A percentile compares a stretch with the other conserved stretches of the same genome.
Evolutionary conservation across 2,113 vertebrate species (phyloP).

Genomic region (Oncorhynchus clarkii): DNA sequence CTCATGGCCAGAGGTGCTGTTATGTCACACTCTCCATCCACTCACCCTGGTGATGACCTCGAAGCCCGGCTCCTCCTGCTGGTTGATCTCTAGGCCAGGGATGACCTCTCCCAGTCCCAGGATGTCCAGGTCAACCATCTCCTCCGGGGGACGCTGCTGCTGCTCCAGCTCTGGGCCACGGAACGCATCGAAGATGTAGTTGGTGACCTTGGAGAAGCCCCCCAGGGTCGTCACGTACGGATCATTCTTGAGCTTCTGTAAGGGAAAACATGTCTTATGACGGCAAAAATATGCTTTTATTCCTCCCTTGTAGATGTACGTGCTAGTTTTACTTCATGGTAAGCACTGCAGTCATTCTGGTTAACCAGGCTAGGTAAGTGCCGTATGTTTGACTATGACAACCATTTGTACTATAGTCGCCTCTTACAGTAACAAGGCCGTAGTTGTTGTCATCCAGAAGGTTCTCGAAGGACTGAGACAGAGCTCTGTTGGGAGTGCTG

Average conservation of each 20-base stretch:
- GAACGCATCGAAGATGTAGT: slow-evolving; percentile 91
- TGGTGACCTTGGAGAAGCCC: slow-evolving; percentile 94
- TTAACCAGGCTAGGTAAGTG: no score
- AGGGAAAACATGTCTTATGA: slow-evolving; percentile 2
- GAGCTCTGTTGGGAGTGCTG: slow-evolving; percentile 83
- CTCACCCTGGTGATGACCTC: slow-evolving; percentile 98
- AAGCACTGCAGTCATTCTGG: no score
- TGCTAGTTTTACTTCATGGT: no score
- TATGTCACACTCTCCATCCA: slow-evolving; percentile 12
- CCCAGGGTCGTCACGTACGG: slow-evolving; percentile 89
- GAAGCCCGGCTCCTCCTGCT: slow-evolving; percentile 96
- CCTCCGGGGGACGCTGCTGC: slow-evolving; percentile 84
- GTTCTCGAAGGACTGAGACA: slow-evolving; percentile 97
- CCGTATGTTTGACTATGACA: no score
- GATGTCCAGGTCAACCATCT: slow-evolving; percentile 90
- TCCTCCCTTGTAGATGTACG: no score
- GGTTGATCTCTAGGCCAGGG: slow-evolving; percentile 92
- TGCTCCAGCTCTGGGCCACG: slow-evolving; percentile 82
- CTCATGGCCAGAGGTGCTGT: no score
- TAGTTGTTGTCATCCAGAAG: slow-evolving; percentile 91
- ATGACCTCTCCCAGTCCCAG: slow-evolving; percentile 94
- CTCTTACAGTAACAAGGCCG: slow-evolving; percentile 69
- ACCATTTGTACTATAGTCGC: background rate
- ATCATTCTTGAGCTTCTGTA: slow-evolving; percentile 89
- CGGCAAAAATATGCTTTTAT: background rate